Percentiles rank a stretch among this genome's conserved stretches.
phyloP scores from a whole-genome alignment of 1,140 invertebrate genomes.

The Battus philenor region DNA sequence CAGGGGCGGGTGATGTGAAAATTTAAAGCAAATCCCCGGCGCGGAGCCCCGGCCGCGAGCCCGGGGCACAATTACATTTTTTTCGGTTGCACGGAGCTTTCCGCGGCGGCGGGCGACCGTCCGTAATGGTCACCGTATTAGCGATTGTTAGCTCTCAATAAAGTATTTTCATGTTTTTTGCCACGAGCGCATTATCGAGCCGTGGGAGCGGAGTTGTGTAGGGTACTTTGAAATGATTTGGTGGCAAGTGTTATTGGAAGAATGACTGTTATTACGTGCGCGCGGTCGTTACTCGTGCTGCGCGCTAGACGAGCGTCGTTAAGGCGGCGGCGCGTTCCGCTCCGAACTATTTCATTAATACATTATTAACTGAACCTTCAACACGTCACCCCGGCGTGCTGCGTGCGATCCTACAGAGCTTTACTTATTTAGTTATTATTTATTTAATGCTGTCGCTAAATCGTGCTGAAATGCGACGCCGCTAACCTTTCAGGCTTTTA shows the following conservation, averaged over 20 bases:
- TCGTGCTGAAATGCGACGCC: no score
- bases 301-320: no score
- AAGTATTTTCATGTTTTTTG: conserved; percentile 20
- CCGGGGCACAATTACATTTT: conserved; percentile 25
- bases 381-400: no score
- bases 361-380: no score
- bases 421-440: no score
- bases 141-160: conserved; percentile 28
- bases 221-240: conserved; percentile 10
- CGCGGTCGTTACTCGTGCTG: no score
- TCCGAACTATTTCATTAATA: no score
- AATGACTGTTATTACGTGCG: neutral
- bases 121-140: conserved; percentile 35
- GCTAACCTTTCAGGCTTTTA: no score
- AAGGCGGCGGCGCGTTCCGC: no score
- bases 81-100: conserved; percentile 26
- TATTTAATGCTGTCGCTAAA: no score
- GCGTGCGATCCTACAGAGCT: no score
- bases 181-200: conserved; percentile 9
- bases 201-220: conserved; percentile 8
- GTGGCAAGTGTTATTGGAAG: conserved; percentile 2
- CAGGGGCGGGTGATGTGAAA: conserved; percentile 37
- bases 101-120: conserved; percentile 27
- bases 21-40: conserved; percentile 52
- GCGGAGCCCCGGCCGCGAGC: conserved; percentile 7